Base-by-base conservation (phyloP, 1,140 invertebrate species). In the Hypothenemus hampei region DNA sequence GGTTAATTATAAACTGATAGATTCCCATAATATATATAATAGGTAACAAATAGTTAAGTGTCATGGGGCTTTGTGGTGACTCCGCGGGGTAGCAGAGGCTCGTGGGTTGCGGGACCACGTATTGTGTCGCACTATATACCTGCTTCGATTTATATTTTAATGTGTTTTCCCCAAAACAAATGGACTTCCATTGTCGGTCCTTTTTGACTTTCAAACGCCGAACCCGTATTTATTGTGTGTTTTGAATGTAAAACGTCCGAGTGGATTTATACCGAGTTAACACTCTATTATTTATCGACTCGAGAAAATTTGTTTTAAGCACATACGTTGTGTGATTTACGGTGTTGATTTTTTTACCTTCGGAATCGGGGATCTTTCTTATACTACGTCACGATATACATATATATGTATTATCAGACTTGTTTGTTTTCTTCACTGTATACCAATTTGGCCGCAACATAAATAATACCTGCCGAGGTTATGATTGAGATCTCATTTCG, bases 101-200 rank as follows among this genome's bases (percentile, higher is more conserved):
- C 54, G 53, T 46, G 53, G 54, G 45, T 49, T 57, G 54, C 10
- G 45, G 50, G 62, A 59, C 65, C 61, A 59, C 58, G 63, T 61
- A 66, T 66, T 66, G 65, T 69, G 67, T 66, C 62, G 58, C 65
- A 49, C 54, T 49, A 61, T n/a, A n/a, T 65, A 67, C 65, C 65
- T 67, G 64, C 52, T 57, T 67, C 64, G 58, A 67, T 63, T 68
- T 68, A 64, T 68, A 69, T 68, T 67, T 67, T 66, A 67, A 69
- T 69, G 64, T 64, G 63, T 66, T 69, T 69, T 58, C 58, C 61
- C 64, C 66, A 68, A 69, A 69, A 69, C 68, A 69, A 69, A 69
- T 69, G 67, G 62, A n/a, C 59, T 59, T 61, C 66, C 61, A 62
- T 65, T 64, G 68, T 66, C 68, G 66, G 68, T 39, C 26, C 50